Evolutionary conservation across 2,888 invertebrate genomes (phyloP).

Genomic region (Lasioglossum vierecki): DNA sequence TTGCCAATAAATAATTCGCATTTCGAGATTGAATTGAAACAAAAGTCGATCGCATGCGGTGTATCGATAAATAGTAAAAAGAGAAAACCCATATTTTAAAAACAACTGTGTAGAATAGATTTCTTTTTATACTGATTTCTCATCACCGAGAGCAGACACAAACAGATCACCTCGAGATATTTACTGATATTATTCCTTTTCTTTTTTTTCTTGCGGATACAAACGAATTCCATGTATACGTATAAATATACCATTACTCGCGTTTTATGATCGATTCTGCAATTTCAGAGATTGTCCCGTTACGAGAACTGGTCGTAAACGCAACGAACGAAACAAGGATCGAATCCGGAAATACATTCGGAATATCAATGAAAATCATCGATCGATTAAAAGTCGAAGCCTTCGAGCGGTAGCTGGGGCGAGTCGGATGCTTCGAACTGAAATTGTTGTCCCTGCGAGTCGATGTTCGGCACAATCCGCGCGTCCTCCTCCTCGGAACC

Average conservation of each 20-base stretch:
- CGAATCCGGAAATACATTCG: constrained; percentile 66
- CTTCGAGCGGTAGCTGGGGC: constrained; percentile 88
- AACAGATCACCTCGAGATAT: constrained; percentile 46
- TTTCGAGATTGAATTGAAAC: constrained; percentile 49
- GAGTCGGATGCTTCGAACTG: constrained; percentile 83
- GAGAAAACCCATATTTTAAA: constrained; percentile 52
- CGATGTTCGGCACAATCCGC: constrained; percentile 91
- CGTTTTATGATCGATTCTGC: constrained; percentile 39
- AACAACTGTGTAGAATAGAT: constrained; percentile 56
- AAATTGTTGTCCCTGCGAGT: constrained; percentile 90
- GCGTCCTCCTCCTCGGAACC: constrained; percentile 95
- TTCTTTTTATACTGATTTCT: constrained; percentile 58
- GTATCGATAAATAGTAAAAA: constrained; percentile 58
- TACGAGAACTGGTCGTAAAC: constrained; percentile 58
- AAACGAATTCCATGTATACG: constrained; percentile 53
- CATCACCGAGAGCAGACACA: constrained; percentile 44
- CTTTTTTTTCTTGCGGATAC: constrained; percentile 14
- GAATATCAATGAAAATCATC: constrained; percentile 44
- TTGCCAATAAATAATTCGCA: constrained; percentile 56
- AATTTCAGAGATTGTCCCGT: constrained; percentile 58
- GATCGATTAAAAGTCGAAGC: constrained; percentile 91
- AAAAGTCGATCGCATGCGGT: constrained; percentile 44
- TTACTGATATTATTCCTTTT: constrained; percentile 30
- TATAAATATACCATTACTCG: constrained; percentile 51
- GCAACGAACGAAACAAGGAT: constrained; percentile 59